These are phyloP conservation scores for Hyla sarda DNA, from an alignment of 2,113 vertebrate species.

Conservation along the genomic window DNA sequence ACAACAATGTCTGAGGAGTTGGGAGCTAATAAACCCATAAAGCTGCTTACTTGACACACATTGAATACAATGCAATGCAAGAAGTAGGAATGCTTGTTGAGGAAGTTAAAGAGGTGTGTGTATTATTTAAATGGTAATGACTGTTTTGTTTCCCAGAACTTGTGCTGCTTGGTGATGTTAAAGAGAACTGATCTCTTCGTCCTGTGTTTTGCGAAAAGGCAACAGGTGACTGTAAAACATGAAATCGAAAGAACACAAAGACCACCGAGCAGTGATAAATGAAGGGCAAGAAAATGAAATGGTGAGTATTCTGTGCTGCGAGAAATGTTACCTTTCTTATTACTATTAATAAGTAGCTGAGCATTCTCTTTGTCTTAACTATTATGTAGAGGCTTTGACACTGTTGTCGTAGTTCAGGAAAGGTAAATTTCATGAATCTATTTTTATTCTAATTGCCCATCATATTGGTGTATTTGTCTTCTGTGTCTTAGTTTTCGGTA, in stretches of 20 bases:
- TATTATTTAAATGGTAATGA: not conserved
- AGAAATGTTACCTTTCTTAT: not conserved
- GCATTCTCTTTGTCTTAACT: no score
- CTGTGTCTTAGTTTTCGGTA: no score
- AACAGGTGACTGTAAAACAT: not conserved
- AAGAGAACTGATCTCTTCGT: not conserved
- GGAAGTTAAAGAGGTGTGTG: not conserved
- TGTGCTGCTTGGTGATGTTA: not conserved
- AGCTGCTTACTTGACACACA: no score
- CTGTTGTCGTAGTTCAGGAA: no score
- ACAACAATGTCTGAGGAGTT: no score
- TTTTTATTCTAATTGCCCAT: no score
- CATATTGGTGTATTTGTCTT: no score
- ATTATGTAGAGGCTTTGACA: no score
- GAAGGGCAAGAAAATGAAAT: constrained; percentile 27
- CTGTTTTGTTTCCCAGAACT: not conserved
- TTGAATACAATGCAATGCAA: no score
- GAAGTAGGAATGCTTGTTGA: not conserved
- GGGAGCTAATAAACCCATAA: no score
- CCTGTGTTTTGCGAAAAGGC: not conserved
- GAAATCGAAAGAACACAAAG: not conserved
- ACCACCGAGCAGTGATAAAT: not conserved
- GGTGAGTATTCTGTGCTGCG: not conserved
- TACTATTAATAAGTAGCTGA: not conserved
- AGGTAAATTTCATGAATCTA: no score